phyloP scores from a whole-genome alignment of 2,113 vertebrate genomes.

The Cisticola juncidis region DNA sequence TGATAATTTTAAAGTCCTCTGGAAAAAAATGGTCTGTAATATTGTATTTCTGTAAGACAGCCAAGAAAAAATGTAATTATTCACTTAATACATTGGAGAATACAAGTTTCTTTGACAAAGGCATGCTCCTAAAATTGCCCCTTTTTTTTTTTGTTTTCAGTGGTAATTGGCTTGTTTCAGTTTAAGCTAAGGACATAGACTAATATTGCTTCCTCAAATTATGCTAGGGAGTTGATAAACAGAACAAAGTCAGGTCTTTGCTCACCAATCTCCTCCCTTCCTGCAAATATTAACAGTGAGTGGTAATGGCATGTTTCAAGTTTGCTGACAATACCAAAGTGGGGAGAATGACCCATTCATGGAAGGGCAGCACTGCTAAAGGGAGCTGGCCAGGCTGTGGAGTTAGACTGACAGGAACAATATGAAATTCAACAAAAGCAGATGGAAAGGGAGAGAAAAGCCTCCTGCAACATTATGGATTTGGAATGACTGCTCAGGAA shows the following conservation, averaged over 20 bases:
- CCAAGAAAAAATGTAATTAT: not conserved
- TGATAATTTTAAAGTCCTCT: not conserved
- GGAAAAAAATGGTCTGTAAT: not conserved
- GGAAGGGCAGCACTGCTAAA: not conserved
- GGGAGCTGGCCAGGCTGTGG: not conserved
- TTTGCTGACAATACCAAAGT: not conserved
- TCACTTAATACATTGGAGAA: not conserved
- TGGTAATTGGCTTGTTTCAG: not conserved
- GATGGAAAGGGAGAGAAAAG: not conserved
- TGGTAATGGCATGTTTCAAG: not conserved
- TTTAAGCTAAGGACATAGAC: not conserved
- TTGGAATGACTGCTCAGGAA: not conserved
- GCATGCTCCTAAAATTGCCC: not conserved
- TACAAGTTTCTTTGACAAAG: not conserved
- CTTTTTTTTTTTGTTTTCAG: not conserved
- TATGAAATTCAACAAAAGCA: not conserved
- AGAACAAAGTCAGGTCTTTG: not conserved
- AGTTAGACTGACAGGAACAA: not conserved
- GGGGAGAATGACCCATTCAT: not conserved
- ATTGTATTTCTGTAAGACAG: not conserved
- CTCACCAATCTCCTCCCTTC: not conserved
- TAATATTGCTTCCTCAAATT: not conserved
- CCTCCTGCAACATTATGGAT: not conserved
- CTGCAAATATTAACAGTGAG: not conserved
- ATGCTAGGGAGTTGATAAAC: not conserved